These are phyloP conservation scores for Deilephila porcellus DNA, from an alignment of 2,888 invertebrate genomes.

Conservation along the genomic window DNA sequence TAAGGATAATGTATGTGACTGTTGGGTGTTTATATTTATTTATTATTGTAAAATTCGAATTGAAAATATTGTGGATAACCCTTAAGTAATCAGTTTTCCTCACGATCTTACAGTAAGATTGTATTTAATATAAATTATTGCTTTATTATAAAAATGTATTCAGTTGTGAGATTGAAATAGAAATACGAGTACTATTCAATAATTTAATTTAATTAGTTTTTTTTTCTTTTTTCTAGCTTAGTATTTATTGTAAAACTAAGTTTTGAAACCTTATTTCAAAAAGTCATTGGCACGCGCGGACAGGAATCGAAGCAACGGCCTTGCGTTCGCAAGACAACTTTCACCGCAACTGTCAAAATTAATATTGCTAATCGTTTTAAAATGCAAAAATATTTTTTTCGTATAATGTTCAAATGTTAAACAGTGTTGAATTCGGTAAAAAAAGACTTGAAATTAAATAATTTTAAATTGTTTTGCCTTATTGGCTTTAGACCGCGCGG, in stretches of 20 bases:
- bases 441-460: neutral
- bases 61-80: no score
- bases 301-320: conserved; percentile 25
- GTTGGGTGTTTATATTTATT: no score
- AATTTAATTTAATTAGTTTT: neutral
- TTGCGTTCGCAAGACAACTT: conserved; percentile 26
- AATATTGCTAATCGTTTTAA: neutral
- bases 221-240: neutral
- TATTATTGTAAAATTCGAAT: no score
- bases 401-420: neutral
- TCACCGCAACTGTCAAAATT: conserved; percentile 20
- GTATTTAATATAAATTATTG: no score
- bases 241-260: neutral
- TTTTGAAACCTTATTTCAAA: conserved; percentile 24
- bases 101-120: no score
- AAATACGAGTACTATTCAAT: no score
- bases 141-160: no score
- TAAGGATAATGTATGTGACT: no score
- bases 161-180: no score
- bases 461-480: no score
- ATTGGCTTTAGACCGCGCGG: no score
- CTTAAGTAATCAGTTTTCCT: no score
- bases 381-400: neutral
- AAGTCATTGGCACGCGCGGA: conserved; percentile 17
- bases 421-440: neutral